Evolutionary conservation across 2,888 invertebrate species (phyloP).

Genomic region (Capitulum mitella): DNA sequence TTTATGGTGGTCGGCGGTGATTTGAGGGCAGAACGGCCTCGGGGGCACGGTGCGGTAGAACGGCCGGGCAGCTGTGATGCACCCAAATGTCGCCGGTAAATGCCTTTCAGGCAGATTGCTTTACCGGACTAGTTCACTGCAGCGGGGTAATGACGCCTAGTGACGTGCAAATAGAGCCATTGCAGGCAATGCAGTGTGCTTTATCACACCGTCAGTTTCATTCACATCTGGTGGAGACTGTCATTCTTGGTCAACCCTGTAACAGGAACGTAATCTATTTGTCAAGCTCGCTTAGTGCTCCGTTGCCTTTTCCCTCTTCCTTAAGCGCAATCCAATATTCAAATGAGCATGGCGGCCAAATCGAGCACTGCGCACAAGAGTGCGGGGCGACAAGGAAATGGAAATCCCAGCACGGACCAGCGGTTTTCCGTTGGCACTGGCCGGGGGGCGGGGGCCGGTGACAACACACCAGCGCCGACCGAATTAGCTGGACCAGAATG

Average conservation of each 20-base stretch:
- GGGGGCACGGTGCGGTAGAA: not conserved
- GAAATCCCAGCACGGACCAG: not conserved
- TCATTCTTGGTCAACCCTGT: no score
- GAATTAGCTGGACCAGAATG: not conserved
- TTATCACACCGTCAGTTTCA: no score
- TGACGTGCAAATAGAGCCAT: no score
- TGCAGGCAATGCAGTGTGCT: no score
- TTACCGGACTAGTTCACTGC: no score
- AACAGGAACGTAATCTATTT: no score
- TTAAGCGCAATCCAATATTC: conserved; percentile 21
- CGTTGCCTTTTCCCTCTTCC: not conserved
- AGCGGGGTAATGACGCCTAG: no score
- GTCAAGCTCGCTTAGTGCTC: not conserved
- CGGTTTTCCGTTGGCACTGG: not conserved
- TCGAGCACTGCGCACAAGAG: not conserved
- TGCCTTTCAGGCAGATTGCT: no score
- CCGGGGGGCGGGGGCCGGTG: not conserved
- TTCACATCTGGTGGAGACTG: no score
- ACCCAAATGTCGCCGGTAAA: not conserved
- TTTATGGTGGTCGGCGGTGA: not conserved
- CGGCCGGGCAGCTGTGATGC: not conserved
- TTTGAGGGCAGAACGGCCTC: not conserved
- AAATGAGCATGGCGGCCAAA: not conserved
- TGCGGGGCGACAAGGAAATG: not conserved
- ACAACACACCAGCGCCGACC: not conserved